A percentile compares a stretch with the other conserved stretches of the same genome.
These are phyloP conservation scores for Sinelater perroti DNA, from an alignment of 2,888 invertebrate species.

Conservation along the genomic window DNA sequence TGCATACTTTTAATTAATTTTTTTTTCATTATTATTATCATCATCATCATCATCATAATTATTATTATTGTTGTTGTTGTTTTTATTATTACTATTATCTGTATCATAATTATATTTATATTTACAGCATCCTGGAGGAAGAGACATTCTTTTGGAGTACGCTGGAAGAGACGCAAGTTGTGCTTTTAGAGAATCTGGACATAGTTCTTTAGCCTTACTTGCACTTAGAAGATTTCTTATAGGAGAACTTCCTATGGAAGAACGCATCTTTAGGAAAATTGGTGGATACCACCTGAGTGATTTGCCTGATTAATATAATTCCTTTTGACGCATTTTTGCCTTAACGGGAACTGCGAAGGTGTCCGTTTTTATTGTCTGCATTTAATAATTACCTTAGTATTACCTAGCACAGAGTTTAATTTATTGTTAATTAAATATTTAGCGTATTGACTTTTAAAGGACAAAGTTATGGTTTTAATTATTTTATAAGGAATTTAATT, in stretches of 20 bases:
- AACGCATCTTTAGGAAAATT: constrained; percentile 75
- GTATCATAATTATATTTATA: constrained; percentile 40
- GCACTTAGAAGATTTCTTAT: constrained; percentile 76
- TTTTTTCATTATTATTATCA: too few species aligned
- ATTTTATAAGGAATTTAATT: too few species aligned
- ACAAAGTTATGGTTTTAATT: too few species aligned
- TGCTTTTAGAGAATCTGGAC: constrained; percentile 83
- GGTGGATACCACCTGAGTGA: constrained; percentile 68
- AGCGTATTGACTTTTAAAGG: too few species aligned
- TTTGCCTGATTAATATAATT: constrained; percentile 63
- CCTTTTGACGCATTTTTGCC: too few species aligned
- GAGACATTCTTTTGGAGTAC: constrained; percentile 82
- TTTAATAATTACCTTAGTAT: too few species aligned
- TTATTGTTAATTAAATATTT: too few species aligned
- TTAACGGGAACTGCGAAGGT: too few species aligned
- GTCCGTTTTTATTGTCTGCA: too few species aligned
- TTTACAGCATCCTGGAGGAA: constrained; percentile 83
- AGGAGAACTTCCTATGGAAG: constrained; percentile 77
- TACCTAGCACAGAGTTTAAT: too few species aligned
- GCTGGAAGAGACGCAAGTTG: constrained; percentile 86
- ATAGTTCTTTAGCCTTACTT: constrained; percentile 71
- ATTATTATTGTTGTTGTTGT: not conserved
- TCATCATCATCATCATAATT: too few species aligned
- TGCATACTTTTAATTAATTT: not conserved
- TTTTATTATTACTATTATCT: not conserved